Conservation (phyloP, 2,888 invertebrate species). For the Drosophila birchii region DNA sequence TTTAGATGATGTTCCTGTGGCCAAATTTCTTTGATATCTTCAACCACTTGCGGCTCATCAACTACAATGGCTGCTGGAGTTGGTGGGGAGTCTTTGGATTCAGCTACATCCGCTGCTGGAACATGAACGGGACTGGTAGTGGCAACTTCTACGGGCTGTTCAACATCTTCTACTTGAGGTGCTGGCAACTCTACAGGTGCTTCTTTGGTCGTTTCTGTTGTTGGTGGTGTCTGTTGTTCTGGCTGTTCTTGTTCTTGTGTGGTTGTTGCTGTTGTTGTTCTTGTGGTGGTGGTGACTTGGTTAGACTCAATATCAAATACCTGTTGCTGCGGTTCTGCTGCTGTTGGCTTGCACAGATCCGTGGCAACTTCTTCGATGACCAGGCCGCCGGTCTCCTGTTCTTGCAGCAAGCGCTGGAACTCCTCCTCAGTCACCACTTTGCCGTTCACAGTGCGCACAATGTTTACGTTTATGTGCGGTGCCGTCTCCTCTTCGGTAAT, state of each 20-base stretch:
- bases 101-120: conserved; percentile 68
- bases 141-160: conserved; percentile 75
- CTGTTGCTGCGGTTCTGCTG: conserved; percentile 77
- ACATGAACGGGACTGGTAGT: conserved; percentile 79
- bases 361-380: conserved; percentile 81
- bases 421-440: conserved; percentile 84
- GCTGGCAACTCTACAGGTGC: conserved; percentile 84
- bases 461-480: conserved; percentile 85
- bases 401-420: conserved; percentile 79
- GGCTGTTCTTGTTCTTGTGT: conserved; percentile 69
- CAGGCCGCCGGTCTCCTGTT: conserved; percentile 73
- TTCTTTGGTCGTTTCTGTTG: conserved; percentile 83
- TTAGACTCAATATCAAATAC: conserved; percentile 85
- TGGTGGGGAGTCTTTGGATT: conserved; percentile 42
- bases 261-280: conserved; percentile 67
- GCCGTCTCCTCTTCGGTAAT: conserved; percentile 81
- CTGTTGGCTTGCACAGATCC: conserved; percentile 64
- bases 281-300: conserved; percentile 69
- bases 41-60: conserved; percentile 56
- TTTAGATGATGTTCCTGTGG: conserved; percentile 82
- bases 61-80: conserved; percentile 32
- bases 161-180: conserved; percentile 83
- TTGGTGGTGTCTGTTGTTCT: conserved; percentile 68
- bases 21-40: conserved; percentile 84
- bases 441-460: conserved; percentile 86